Conservation (phyloP, 2,113 vertebrate genomes). For the Halichoerus grypus region DNA sequence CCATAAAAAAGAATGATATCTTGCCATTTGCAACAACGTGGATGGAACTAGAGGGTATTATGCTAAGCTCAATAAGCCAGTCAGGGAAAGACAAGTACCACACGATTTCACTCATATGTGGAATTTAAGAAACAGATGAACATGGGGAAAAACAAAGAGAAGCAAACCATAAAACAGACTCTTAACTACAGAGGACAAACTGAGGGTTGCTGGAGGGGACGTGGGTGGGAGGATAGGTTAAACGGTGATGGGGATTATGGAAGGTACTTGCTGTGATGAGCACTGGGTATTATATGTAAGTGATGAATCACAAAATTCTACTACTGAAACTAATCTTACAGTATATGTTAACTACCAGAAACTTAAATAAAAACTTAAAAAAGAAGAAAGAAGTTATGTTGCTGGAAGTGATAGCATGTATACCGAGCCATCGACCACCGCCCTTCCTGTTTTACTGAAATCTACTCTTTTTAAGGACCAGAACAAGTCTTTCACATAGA, state of each 20-base stretch:
- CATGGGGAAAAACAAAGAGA: not conserved
- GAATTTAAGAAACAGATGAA: not conserved
- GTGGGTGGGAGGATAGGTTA: not conserved
- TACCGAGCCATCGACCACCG: not conserved
- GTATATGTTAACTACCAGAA: not conserved
- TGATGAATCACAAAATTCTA: not conserved
- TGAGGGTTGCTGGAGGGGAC: not conserved
- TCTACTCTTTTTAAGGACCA: not conserved
- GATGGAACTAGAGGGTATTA: not conserved
- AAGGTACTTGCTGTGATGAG: not conserved
- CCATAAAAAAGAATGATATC: not conserved
- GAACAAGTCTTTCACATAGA: not conserved
- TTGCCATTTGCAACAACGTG: not conserved
- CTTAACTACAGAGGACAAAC: not conserved
- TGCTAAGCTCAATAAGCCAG: not conserved
- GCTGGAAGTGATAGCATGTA: not conserved
- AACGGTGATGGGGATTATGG: not conserved
- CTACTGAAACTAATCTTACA: not conserved
- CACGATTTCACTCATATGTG: not conserved
- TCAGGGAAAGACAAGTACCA: not conserved
- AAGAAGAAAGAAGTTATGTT: not conserved
- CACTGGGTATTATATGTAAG: not conserved
- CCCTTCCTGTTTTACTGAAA: not conserved
- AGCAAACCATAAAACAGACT: not conserved
- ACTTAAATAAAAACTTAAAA: not conserved